phyloP scores from a whole-genome alignment of 2,113 vertebrate genomes.

The Oncorhynchus mykiss region DNA sequence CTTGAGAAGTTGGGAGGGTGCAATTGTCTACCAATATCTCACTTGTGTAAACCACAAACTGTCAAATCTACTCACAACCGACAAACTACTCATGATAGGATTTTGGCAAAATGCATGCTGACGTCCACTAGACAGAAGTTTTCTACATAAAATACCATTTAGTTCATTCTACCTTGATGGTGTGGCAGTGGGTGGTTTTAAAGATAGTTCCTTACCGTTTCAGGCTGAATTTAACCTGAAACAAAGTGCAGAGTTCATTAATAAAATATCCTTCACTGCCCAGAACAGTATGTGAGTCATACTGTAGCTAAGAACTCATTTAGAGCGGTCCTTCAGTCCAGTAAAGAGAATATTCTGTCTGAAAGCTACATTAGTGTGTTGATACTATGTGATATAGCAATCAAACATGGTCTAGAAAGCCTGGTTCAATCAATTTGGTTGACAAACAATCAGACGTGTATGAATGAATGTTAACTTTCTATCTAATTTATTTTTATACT shows the following conservation, averaged over 20 bases:
- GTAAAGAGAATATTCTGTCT: slow-evolving; percentile 31
- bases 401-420: background rate
- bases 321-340: slow-evolving; percentile 44
- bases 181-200: slow-evolving; percentile 34
- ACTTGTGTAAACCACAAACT: slow-evolving; percentile 60
- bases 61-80: slow-evolving; percentile 20
- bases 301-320: slow-evolving; percentile 33
- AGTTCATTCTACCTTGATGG: slow-evolving; percentile 34
- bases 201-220: slow-evolving; percentile 35
- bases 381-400: background rate
- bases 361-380: too few species aligned
- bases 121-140: background rate
- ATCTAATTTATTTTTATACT: background rate
- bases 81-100: background rate
- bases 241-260: slow-evolving; percentile 63
- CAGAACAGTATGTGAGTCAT: slow-evolving; percentile 23
- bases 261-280: slow-evolving; percentile 63
- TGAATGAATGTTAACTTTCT: background rate
- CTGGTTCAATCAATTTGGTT: background rate
- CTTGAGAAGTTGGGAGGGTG: background rate
- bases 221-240: slow-evolving; percentile 50
- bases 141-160: slow-evolving; percentile 38
- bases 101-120: slow-evolving; percentile 19
- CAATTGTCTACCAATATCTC: slow-evolving; percentile 1
- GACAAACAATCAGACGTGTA: background rate